Base-by-base conservation (phyloP, 2,113 vertebrate species). In the Arvicanthis niloticus region DNA sequence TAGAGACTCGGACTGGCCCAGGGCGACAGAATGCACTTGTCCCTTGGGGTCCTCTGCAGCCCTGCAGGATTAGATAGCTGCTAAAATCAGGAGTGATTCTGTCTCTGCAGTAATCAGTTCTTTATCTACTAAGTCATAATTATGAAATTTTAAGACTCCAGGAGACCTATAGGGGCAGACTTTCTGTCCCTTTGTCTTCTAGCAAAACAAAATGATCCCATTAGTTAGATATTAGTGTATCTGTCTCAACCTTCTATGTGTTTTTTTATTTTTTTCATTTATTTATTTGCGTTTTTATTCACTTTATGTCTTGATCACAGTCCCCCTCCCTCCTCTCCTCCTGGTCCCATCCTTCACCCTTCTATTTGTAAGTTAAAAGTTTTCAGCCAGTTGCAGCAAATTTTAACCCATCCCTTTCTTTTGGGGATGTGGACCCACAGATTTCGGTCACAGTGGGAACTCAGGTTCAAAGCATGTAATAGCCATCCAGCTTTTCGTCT, bases 71-170 rank as follows among this genome's bases (percentile, higher is more conserved):
- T 13, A 65, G 31, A 13, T 3, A 13, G 40, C n/a, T 85, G 22
- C 26, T 45, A 12, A 91, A 68, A 60, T 62, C 26, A 51, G 34
- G 40, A 17, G 0, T 3, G 12, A 68, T 58, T 37, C 31, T 31
- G 53, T 90, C 45, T 89, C 76, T 56, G 8, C 40, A 48, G 16
- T 53, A 26, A 37, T 87, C 42, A 7, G 13, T 92, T 91, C 37
- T 93, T 92, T 88, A 82, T n/a, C 42, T 81, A 29, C 40, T 67
- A 73, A 92, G 24, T 7, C 62, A n/a, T 75, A 56, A 82, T 93
- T 88, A 84, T 91, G 53, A 94, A 85, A 76, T 91, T 85, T 95
- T n/a, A 81, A 40, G 76, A 70, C 53, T 78, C 56, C 4, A 29
- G n/a, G 82, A 91, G 21, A 58, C 26, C 17, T 31, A 13, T 8